These are phyloP conservation scores for Elaphurus davidianus DNA, from an alignment of 2,113 vertebrate genomes.

Conservation along the genomic window DNA sequence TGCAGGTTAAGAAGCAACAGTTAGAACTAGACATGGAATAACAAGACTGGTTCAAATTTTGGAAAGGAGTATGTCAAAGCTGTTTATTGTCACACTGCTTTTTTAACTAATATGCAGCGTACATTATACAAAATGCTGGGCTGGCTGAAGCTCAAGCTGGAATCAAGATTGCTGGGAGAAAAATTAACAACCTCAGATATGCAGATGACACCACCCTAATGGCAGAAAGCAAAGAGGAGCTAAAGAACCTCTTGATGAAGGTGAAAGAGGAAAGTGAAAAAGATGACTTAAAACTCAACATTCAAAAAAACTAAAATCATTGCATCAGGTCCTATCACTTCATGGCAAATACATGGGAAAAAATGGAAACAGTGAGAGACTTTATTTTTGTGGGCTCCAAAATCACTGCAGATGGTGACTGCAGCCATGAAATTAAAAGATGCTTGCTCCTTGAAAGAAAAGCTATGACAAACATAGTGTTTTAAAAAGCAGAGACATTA, in stretches of 20 bases:
- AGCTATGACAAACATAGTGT: background rate
- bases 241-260: background rate
- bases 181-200: background rate
- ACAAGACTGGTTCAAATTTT: background rate
- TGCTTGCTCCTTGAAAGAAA: background rate
- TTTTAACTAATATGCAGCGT: background rate
- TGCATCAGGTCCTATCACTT: background rate
- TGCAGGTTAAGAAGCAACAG: background rate
- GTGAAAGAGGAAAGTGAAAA: background rate
- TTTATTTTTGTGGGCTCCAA: background rate
- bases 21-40: background rate
- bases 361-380: background rate
- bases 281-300: background rate
- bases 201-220: background rate
- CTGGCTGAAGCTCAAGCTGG: background rate
- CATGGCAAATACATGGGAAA: background rate
- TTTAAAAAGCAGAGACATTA: background rate
- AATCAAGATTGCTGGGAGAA: background rate
- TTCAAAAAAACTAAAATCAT: background rate
- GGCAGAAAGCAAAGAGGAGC: background rate
- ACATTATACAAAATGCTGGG: background rate
- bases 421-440: background rate
- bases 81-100: background rate
- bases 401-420: background rate
- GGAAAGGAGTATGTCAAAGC: background rate